These are phyloP conservation scores for Dione juno DNA, from an alignment of 2,888 invertebrate genomes.

Conservation along the genomic window DNA sequence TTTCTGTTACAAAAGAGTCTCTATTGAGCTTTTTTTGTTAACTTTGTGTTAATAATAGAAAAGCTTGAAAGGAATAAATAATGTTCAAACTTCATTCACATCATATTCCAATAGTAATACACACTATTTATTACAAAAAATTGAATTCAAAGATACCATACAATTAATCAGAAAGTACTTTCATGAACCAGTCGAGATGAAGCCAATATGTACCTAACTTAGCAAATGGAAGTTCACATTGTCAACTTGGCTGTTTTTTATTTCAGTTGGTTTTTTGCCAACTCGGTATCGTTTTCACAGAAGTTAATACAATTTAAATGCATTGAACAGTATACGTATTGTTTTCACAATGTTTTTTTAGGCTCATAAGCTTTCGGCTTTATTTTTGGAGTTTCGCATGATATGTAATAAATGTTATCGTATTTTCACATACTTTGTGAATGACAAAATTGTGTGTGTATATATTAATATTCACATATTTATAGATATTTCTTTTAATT, in stretches of 20 bases:
- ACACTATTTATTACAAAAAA: constrained; percentile 20
- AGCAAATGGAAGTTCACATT: constrained; percentile 49
- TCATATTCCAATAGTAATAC: not conserved
- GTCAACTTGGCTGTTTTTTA: constrained; percentile 44
- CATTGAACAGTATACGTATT: constrained; percentile 43
- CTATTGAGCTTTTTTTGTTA: too few relatives aligned
- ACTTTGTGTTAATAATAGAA: too few relatives aligned
- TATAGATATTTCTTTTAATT: too few relatives aligned
- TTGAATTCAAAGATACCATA: constrained; percentile 27
- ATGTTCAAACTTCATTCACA: not conserved
- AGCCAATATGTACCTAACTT: constrained; percentile 50
- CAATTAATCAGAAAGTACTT: constrained; percentile 48
- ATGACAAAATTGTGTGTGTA: not conserved
- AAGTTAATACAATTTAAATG: constrained; percentile 49
- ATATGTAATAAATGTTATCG: constrained; percentile 6
- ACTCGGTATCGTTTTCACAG: constrained; percentile 47
- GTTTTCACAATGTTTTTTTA: constrained; percentile 35
- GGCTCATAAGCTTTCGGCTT: constrained; percentile 20
- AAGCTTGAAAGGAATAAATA: not conserved
- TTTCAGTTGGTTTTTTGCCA: constrained; percentile 51
- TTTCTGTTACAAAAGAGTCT: too few relatives aligned
- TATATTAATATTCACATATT: too few relatives aligned
- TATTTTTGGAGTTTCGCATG: constrained; percentile 6
- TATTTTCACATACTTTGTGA: constrained; percentile 11
- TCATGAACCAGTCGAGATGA: constrained; percentile 46